Evolutionary conservation across 2,113 vertebrate genomes (phyloP).

Genomic region (Neotragus moschatus): DNA sequence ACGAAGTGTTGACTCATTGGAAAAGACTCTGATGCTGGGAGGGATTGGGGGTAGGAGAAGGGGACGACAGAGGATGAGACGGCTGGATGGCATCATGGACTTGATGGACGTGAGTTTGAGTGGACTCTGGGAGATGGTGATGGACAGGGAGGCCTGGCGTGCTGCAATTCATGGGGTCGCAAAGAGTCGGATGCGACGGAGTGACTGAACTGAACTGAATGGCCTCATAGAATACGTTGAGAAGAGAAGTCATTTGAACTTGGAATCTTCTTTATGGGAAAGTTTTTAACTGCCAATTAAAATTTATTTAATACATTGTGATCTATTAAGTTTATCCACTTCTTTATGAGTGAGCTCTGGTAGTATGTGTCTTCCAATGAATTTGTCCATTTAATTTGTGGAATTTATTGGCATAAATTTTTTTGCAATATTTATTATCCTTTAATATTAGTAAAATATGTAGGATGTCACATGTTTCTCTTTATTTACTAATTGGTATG

Average conservation of each 20-base stretch:
- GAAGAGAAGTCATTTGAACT: background rate
- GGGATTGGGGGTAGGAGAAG: no score
- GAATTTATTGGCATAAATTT: background rate
- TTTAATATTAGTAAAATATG: background rate
- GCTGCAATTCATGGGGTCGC: no score
- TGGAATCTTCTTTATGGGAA: background rate
- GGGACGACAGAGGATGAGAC: no score
- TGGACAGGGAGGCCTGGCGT: no score
- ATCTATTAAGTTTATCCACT: background rate
- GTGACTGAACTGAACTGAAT: background rate
- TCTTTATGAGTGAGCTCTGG: background rate
- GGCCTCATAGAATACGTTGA: background rate
- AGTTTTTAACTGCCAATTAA: background rate
- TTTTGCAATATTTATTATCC: background rate
- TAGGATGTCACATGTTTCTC: background rate
- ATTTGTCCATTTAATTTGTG: background rate
- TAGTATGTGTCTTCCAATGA: background rate
- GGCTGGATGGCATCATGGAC: no score
- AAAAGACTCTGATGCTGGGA: background rate
- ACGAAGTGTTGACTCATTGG: background rate
- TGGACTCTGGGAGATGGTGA: no score
- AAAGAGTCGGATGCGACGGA: fast-evolving
- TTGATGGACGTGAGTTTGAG: no score
- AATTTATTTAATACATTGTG: background rate
- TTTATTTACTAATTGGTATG: background rate